Evolutionary conservation across 1,140 invertebrate species (phyloP), one percentile per base, ranked within the genome.

Genomic region (Bombus superbus): DNA sequence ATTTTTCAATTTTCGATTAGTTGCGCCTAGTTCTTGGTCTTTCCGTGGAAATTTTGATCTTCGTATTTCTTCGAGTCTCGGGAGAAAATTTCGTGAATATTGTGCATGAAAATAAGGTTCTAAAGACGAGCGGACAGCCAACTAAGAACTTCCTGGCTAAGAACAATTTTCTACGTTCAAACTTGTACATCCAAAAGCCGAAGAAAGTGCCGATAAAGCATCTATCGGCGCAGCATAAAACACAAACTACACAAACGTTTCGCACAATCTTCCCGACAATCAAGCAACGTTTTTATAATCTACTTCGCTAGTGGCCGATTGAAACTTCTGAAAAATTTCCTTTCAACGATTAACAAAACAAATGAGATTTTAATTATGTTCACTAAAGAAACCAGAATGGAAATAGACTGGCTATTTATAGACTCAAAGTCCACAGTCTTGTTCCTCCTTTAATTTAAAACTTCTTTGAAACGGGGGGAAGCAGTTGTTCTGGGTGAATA

Each of bases 381-480:
- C 8, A 22, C 15, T 35, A 28, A 22, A 35, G 32, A 38, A n/a
- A 47, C 15, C 10, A 42, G 22, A 76, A 38, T 76, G 35, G 32
- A 57, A 76, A 76, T 57, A 28, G 42, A 32, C 44, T 38, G 18
- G 6, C 59, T 38, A 76, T 38, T 40, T 15, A 57, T 32, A n/a
- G 57, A 38, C 57, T 35, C 38, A 25, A 53, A 40, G 38, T 77
- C 32, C 74, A 18, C 22, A 44, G 40, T 11, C n/a, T 25, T 22
- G 15, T 35, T 35, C n/a, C 11, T 79, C 40, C 9, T 74, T 42
- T 64, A 64, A 77, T 77, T 62, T 47, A 53, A 80, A 80, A 47
- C 32, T 69, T 69, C 44, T 22, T 11, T 64, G 25, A 22, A 10
- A 18, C 11, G 69, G n/a, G 2, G 11, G 25, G n/a, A 38, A 76